phyloP scores from a whole-genome alignment of 2,797 vertebrate genomes.

The Rhadinocentrus ornatus region DNA sequence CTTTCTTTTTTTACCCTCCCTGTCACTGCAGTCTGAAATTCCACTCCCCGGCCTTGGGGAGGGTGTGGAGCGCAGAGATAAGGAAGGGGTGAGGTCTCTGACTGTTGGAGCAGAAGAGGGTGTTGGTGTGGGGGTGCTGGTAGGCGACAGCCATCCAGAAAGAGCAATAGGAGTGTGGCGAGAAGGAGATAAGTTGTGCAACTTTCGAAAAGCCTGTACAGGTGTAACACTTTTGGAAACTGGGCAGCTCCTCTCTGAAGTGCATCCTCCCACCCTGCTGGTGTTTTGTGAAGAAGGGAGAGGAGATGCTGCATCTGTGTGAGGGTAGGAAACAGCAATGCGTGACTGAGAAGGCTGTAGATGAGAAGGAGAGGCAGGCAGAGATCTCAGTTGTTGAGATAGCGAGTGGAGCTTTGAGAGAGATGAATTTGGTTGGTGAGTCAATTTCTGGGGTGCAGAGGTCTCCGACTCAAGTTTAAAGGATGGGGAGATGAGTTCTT shows the following conservation, averaged over 20 bases:
- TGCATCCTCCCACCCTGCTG: constrained; percentile 1
- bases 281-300: constrained; percentile 3
- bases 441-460: constrained; percentile 29
- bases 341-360: constrained; percentile 30
- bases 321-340: constrained; percentile 6
- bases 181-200: constrained; percentile 63
- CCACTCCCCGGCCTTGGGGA: constrained; percentile 84
- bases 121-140: constrained; percentile 69
- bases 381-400: constrained; percentile 66
- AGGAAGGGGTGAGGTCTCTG: constrained; percentile 75
- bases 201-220: constrained; percentile 27
- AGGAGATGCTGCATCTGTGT: constrained; percentile 20
- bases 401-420: constrained; percentile 54
- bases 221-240: constrained; percentile 20
- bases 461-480: constrained; percentile 23
- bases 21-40: constrained; percentile 84
- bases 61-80: constrained; percentile 79
- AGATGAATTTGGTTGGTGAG: constrained; percentile 55
- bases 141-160: constrained; percentile 71
- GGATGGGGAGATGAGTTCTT: constrained; percentile 27
- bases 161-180: constrained; percentile 59
- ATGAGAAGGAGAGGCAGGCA: constrained; percentile 31
- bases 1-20: constrained; percentile 89
- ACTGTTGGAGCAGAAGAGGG: constrained; percentile 72
- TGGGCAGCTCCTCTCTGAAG: constrained; percentile 18